Base-by-base conservation (phyloP, 1,140 invertebrate genomes). In the Dendroctonus valens region DNA sequence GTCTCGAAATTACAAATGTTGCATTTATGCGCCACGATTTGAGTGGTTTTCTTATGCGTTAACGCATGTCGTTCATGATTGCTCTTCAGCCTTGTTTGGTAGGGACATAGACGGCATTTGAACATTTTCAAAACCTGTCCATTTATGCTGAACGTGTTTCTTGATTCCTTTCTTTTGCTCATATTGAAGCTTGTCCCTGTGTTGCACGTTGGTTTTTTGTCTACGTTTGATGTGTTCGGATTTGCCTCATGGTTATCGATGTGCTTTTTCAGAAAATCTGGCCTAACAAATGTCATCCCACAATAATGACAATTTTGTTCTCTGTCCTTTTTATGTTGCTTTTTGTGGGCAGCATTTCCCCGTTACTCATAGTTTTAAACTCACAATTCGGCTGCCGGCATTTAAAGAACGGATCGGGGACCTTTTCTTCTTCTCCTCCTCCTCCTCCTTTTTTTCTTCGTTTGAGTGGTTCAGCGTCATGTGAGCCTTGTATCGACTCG, bases 91-190 rank as follows among this genome's bases (percentile, higher is more conserved):
- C 65, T 67, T 5, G 65, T 61, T 51, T 67, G 65, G 49, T 67
- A 67, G 2, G 65, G 65, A 42, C 65, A 67, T 6, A 67, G 14
- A 12, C 59, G 50, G 40, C 65, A 67, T 41, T 57, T 67, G 51
- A 41, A 61, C 65, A 67, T 67, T 67, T 60, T 67, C 9, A 67
- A 42, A 26, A 44, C 14, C 12, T 61, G 65, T 37, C 57, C 52
- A n/a, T 67, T 61, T 5, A 58, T 46, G 9, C 40, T 41, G 50
- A 62, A 62, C 7, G 12, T 15, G 38, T 52, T 62, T 14, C 39
- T n/a, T 52, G 26, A 6, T 12, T 11, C 15, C 11, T 37, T 54
- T 8, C n/a, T 11, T n/a, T 11, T 11, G 53, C 15, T 26, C 6
- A 26, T 55, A n/a, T 26, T 11, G 41, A 26, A 40, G 11, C n/a